Evolutionary conservation across 2,888 invertebrate genomes (phyloP).

Genomic region (Athalia circularis): DNA sequence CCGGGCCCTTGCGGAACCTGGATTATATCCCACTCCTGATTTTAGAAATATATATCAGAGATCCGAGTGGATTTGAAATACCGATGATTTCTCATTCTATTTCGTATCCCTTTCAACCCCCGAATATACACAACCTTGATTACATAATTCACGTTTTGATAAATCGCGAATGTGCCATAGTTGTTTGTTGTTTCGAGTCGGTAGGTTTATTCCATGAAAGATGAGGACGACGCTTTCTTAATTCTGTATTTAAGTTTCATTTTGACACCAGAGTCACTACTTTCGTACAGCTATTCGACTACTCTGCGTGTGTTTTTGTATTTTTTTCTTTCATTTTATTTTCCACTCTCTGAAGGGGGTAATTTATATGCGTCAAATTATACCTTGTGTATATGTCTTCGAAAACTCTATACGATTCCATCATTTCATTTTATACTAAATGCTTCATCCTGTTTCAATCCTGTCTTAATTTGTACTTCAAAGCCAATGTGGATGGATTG

Average conservation of each 20-base stretch:
- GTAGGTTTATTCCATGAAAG: not conserved
- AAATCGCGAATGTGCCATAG: not conserved
- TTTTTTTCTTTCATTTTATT: not conserved
- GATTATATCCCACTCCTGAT: too few species aligned
- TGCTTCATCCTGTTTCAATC: slow-evolving; percentile 42
- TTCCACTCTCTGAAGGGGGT: not conserved
- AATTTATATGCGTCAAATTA: slow-evolving; percentile 39
- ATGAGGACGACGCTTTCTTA: not conserved
- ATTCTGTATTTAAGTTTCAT: not conserved
- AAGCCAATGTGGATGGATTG: slow-evolving; percentile 45
- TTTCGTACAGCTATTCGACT: not conserved
- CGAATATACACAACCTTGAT: too few species aligned
- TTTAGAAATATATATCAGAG: too few species aligned
- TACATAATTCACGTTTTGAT: too few species aligned
- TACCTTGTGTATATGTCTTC: not conserved
- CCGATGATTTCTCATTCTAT: too few species aligned
- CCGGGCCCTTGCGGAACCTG: too few species aligned
- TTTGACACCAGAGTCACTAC: not conserved
- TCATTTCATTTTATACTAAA: slow-evolving; percentile 34
- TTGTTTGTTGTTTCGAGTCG: not conserved
- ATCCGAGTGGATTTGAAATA: too few species aligned
- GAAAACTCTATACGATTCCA: slow-evolving; percentile 5
- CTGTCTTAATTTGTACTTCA: slow-evolving; percentile 42
- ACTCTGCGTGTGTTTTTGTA: not conserved
- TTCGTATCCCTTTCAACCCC: too few species aligned